A percentile compares a stretch with the other conserved stretches of the same genome.
Conservation (phyloP, 2,888 invertebrate genomes). For the Meiosimyza platycephala region DNA sequence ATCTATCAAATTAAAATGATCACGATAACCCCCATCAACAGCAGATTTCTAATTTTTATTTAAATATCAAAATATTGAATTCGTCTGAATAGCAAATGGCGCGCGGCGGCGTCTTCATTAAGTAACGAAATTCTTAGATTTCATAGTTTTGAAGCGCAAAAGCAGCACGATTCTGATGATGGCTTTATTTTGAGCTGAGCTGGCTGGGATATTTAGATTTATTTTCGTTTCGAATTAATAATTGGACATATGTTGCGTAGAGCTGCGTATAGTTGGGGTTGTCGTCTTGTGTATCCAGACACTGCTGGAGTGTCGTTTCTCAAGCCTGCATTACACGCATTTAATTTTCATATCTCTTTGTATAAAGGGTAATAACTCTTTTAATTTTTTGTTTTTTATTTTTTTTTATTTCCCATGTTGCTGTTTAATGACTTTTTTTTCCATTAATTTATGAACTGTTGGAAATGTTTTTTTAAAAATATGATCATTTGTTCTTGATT, state of each 20-base stretch:
- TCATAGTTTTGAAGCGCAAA: neutral
- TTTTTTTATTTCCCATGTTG: too few species aligned
- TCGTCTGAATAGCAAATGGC: too few species aligned
- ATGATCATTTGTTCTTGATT: conserved; percentile 47
- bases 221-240: too few species aligned
- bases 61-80: neutral
- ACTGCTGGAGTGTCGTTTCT: too few species aligned
- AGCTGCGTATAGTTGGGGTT: too few species aligned
- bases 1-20: conserved; percentile 4
- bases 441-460: conserved; percentile 50
- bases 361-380: too few species aligned
- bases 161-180: neutral
- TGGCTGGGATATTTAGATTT: neutral
- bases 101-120: neutral
- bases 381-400: too few species aligned
- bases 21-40: conserved; percentile 6
- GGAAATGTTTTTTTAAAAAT: conserved; percentile 47
- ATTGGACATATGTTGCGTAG: too few species aligned
- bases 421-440: neutral
- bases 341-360: too few species aligned
- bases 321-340: too few species aligned
- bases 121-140: neutral
- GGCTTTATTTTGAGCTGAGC: neutral
- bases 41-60: neutral
- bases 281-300: neutral